A percentile compares a stretch with the other conserved stretches of the same genome.
These are phyloP conservation scores for Zelostemma sp. DNA, from an alignment of 1,140 invertebrate species.

Conservation along the genomic window DNA sequence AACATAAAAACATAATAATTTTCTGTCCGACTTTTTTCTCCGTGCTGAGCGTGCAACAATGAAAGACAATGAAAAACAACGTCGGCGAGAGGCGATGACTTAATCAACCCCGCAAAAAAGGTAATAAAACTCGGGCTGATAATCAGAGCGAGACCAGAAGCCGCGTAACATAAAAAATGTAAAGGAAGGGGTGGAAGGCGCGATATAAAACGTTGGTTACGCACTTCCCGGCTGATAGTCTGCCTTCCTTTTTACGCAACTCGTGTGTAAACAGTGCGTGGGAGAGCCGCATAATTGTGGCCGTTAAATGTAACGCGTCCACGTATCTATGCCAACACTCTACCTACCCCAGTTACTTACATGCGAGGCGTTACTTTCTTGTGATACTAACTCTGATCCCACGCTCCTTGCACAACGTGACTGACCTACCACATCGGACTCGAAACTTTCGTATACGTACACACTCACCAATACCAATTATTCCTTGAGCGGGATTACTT, in stretches of 20 bases:
- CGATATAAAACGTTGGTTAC: constrained; percentile 30
- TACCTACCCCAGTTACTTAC: constrained; percentile 41
- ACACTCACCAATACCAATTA: neutral
- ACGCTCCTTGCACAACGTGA: constrained; percentile 38
- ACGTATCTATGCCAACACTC: constrained; percentile 38
- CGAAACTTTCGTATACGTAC: constrained; percentile 16
- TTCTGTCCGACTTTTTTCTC: too few relatives aligned
- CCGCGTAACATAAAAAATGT: too few relatives aligned
- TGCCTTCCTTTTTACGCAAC: constrained; percentile 41
- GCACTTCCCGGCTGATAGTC: constrained; percentile 36
- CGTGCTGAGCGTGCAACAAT: too few relatives aligned
- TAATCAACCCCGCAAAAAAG: too few relatives aligned
- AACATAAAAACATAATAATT: too few relatives aligned
- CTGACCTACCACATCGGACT: constrained; percentile 36
- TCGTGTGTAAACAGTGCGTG: constrained; percentile 37
- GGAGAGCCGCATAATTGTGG: constrained; percentile 36
- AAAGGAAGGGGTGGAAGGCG: too few relatives aligned
- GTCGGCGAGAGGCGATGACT: too few relatives aligned
- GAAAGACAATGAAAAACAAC: too few relatives aligned
- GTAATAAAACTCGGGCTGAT: too few relatives aligned
- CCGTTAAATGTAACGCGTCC: constrained; percentile 32
- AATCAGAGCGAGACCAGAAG: too few relatives aligned
- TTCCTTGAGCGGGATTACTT: neutral
- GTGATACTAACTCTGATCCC: constrained; percentile 49
- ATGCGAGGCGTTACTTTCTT: constrained; percentile 38